Evolutionary conservation across 92 coral and sea anemone genomes (phyloP), one percentile per base, ranked within the genome.

Genomic region (Muricea muricata): DNA sequence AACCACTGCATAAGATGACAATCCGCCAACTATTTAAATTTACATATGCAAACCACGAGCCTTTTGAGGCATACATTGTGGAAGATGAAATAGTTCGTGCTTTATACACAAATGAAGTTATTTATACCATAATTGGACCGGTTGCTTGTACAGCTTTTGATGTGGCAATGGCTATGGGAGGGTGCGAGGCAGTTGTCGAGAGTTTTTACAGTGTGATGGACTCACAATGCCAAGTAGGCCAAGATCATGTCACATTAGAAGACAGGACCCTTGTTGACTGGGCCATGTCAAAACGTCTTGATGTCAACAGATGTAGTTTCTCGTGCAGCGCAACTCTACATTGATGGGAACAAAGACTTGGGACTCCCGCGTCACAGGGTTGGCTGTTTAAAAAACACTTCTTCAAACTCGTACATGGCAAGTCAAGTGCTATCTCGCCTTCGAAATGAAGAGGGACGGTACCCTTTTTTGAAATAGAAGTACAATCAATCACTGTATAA

Each of bases 121-220:
- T 68, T 14, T 68, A 68, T 21, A 9, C 45, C 14, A 30, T 68
- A 32, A 39, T 41, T 21, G 78, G 78, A 35, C 33, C 78, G 7
- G 78, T 40, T 26, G 31, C 78, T 25, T 30, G 0, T 18, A 72
- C 56, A 15, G 23, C 78, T 40, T 72, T 72, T 32, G 78, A 72
- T 26, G 31, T 72, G 2, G 78, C 78, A 39, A 39, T 72, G 78
- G 78, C 78, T 41, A 40, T 72, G 78, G 78, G 56, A 42, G 55
- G 78, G 21, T 0, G 78, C 29, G 56, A 72, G 14, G 78, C 78
- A 2, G 40, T 72, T 0, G 55, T 72, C 11, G 78, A 72, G 20
- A 72, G 78, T 26, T 72, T 72, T 42, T 72, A 72, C 25, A 72
- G 78, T 26, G 35, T 72, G 12, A 72, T 72, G 78, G 78, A 72